Evolutionary conservation across 2,113 vertebrate species (phyloP), one percentile per base, ranked within the genome.

Genomic region (Burhinus bistriatus): DNA sequence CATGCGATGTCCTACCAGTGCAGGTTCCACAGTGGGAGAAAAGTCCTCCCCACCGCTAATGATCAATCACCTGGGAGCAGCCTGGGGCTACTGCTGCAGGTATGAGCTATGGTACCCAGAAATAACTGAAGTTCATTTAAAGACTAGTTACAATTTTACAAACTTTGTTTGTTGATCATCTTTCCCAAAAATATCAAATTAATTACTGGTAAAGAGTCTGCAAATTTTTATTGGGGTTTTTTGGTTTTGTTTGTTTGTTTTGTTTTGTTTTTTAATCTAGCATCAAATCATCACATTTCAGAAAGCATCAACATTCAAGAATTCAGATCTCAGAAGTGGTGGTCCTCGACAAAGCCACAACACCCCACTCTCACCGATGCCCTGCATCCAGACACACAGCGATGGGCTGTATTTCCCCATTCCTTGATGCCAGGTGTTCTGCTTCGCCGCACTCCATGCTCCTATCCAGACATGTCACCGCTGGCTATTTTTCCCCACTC

Each of bases 331-430:
- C 0, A 0, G 51, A 58, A 83, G 9, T 0, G 13, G 9, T 25
- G 49, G 9, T 76, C 49, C 64, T 38, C 12, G 2, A 40, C 9
- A 72, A 70, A 77, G 69, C 58, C 8, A 1, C 57, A 49, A 12
- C 0, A 0, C 23, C 23, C 52, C 47, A 19, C 51, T 36, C 23
- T 20, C 34, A 32, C 6, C 30, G 23, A 32, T 10, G 26, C 42
- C 15, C 87, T 62, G 52, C 55, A 79, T 11, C 34, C 65, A 40
- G 49, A 42, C 32, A 45, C 9, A 1, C 2, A 42, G 44, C 1
- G 2, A 57, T 3, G 59, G 54, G 9, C 44, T 22, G 7, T 3
- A 21, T 25, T 7, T 30, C 5, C 44, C 42, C 21, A 1, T 5
- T 38, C n/a, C 64, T 47, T 2, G 14, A 54, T 4, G 30, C 17